These are phyloP conservation scores for Heliconius congener DNA, from an alignment of 1,140 invertebrate species.

Conservation along the genomic window DNA sequence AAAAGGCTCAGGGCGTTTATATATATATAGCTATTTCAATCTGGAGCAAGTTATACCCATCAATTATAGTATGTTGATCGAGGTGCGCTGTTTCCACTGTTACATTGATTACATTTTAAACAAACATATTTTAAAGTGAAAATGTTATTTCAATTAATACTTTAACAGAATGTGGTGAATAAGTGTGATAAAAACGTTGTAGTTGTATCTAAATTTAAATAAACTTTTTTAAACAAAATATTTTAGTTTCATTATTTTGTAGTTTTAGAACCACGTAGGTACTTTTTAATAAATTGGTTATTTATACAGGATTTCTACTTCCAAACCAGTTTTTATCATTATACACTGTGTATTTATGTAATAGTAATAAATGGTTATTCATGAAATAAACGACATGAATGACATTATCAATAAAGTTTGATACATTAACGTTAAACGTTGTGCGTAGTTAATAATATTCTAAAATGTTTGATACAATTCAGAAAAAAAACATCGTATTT, in stretches of 20 bases:
- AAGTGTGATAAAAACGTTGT: neutral
- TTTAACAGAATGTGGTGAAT: neutral
- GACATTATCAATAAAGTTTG: too few species aligned
- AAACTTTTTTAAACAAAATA: too few species aligned
- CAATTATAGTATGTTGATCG: conserved; percentile 13
- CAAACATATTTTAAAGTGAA: neutral
- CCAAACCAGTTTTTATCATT: too few species aligned
- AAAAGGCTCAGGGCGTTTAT: neutral
- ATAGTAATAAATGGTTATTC: too few species aligned
- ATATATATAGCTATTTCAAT: neutral
- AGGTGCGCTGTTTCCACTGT: conserved; percentile 5
- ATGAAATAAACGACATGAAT: too few species aligned
- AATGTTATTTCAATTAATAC: conserved; percentile 5
- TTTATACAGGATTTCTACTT: too few species aligned
- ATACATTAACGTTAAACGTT: too few species aligned
- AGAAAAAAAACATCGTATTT: too few species aligned
- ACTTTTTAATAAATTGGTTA: too few species aligned
- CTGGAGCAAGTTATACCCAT: conserved; percentile 20
- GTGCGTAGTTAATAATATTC: too few species aligned
- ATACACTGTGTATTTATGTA: too few species aligned
- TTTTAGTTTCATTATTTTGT: neutral
- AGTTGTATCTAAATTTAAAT: neutral
- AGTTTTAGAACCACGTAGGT: neutral
- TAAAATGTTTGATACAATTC: too few species aligned
- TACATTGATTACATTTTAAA: neutral